These are phyloP conservation scores for Vanessa cardui DNA, from an alignment of 2,888 invertebrate species.

Conservation along the genomic window DNA sequence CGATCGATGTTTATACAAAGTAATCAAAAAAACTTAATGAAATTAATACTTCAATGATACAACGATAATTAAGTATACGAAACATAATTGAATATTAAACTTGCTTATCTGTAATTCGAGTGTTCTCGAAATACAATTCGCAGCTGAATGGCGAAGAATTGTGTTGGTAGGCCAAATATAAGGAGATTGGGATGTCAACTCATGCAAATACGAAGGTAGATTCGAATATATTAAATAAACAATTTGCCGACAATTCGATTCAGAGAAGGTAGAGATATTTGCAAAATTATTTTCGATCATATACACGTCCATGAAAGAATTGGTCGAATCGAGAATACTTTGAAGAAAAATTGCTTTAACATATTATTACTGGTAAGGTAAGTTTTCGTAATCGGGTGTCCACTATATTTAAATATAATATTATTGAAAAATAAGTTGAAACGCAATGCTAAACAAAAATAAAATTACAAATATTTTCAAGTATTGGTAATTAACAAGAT, in stretches of 20 bases:
- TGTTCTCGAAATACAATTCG: slow-evolving; percentile 52
- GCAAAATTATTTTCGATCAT: slow-evolving; percentile 50
- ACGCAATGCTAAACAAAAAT: too few species aligned
- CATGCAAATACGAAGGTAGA: slow-evolving; percentile 54
- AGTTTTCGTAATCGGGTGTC: too few species aligned
- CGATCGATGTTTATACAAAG: not conserved
- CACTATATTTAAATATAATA: too few species aligned
- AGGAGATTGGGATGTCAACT: slow-evolving; percentile 50
- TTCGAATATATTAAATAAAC: slow-evolving; percentile 41
- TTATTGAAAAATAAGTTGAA: too few species aligned
- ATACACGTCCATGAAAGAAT: slow-evolving; percentile 57
- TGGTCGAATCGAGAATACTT: not conserved
- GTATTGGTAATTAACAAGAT: too few species aligned
- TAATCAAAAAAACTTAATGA: not conserved
- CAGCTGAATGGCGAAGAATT: slow-evolving; percentile 57
- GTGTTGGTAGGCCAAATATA: slow-evolving; percentile 66
- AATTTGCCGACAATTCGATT: slow-evolving; percentile 60
- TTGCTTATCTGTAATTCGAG: slow-evolving; percentile 16
- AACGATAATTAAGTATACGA: not conserved
- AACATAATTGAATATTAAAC: slow-evolving; percentile 16
- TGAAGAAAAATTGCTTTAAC: not conserved
- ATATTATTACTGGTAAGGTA: too few species aligned
- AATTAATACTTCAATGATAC: not conserved
- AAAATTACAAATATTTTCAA: too few species aligned
- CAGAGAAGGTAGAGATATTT: slow-evolving; percentile 58